phyloP scores from a whole-genome alignment of 1,140 invertebrate genomes.

The Diprion similis region DNA sequence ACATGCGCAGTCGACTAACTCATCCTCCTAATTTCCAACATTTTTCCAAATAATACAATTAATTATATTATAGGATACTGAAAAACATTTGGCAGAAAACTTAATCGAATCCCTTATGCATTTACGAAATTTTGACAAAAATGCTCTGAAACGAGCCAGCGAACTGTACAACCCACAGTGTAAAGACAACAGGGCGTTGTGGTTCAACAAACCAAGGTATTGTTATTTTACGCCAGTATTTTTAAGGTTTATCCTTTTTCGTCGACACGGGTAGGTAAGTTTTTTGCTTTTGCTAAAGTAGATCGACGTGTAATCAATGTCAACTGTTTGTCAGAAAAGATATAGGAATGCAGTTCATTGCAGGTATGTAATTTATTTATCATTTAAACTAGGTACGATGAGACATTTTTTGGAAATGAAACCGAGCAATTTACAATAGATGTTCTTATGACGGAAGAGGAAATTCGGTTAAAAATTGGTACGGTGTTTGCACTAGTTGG shows the following conservation, averaged over 20 bases:
- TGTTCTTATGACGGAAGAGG: not conserved
- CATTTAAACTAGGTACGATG: not conserved
- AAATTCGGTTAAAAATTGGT: not conserved
- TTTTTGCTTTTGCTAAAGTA: too few species aligned
- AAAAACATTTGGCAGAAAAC: not conserved
- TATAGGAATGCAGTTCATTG: too few species aligned
- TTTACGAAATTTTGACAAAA: not conserved
- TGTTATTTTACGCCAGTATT: too few species aligned
- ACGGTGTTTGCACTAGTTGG: not conserved
- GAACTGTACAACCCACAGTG: not conserved
- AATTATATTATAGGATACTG: not conserved
- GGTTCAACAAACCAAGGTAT: not conserved
- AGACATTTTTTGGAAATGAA: constrained; percentile 1
- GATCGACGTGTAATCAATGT: too few species aligned
- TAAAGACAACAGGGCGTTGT: not conserved
- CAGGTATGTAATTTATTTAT: too few species aligned
- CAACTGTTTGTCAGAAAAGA: too few species aligned
- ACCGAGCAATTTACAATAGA: not conserved
- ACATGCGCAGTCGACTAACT: too few species aligned
- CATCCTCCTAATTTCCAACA: too few species aligned
- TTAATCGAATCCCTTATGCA: not conserved
- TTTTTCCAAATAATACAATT: too few species aligned
- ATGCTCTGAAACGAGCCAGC: not conserved
- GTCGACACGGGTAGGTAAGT: too few species aligned
- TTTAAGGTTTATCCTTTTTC: too few species aligned